These are phyloP conservation scores for Synanthedon andrenaeformis DNA, from an alignment of 2,888 invertebrate species.

Conservation along the genomic window DNA sequence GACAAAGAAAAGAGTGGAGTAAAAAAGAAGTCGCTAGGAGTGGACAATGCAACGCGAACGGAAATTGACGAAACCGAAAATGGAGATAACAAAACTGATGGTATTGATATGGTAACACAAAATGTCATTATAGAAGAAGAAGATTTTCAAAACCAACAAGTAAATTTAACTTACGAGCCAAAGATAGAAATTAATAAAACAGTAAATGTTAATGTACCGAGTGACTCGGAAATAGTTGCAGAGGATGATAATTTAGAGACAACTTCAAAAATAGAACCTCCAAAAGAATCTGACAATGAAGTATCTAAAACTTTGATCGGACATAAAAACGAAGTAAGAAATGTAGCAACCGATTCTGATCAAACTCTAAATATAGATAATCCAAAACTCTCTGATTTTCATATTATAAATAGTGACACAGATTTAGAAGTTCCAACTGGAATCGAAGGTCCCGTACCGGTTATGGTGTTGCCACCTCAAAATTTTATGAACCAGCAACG, in stretches of 20 bases:
- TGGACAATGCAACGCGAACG: neutral
- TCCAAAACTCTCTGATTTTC: slow-evolving; percentile 39
- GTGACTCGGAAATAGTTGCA: neutral
- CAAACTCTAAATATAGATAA: slow-evolving; percentile 21
- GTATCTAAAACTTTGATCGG: slow-evolving; percentile 1
- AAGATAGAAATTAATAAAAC: too few relatives aligned
- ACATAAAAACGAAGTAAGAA: neutral
- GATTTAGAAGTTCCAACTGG: slow-evolving; percentile 62
- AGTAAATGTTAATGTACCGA: neutral
- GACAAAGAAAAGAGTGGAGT: slow-evolving; percentile 10
- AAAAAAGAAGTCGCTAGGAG: neutral
- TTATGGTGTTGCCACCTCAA: slow-evolving; percentile 42
- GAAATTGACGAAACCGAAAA: neutral
- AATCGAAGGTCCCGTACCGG: slow-evolving; percentile 53
- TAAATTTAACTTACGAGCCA: neutral
- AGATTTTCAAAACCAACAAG: neutral
- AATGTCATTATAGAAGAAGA: neutral
- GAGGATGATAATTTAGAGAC: slow-evolving; percentile 2
- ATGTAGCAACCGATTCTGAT: neutral
- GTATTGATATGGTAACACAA: slow-evolving; percentile 1
- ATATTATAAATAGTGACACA: slow-evolving; percentile 51
- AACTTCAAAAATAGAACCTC: neutral
- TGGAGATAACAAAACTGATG: slow-evolving; percentile 2
- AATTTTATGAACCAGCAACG: slow-evolving; percentile 17
- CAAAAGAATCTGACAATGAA: slow-evolving; percentile 1